Evolutionary conservation across 2,113 vertebrate species (phyloP), one percentile per base, ranked within the genome.

Genomic region (Pseudorhombus dupliciocellatus): DNA sequence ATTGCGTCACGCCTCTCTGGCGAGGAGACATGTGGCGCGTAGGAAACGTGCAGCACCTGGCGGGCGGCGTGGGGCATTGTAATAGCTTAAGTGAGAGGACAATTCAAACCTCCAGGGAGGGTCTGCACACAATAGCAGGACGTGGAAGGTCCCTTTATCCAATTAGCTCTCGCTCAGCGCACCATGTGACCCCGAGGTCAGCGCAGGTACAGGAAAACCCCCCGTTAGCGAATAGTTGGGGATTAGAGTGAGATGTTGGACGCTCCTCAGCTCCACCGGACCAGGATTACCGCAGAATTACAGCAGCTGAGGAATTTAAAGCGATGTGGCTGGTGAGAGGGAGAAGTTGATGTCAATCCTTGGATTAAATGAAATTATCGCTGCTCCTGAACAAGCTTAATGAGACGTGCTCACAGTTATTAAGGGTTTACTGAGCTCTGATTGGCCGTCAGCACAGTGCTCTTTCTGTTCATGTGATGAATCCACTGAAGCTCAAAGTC

Each of bases 81-180:
- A 52, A 66, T 28, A 54, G 56, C 61, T 0, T 21, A 57, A 12
- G 9, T 8, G 56, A 75, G 46, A 73, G 61, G 56, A 68, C 46
- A 52, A 42, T 73, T 67, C 77, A 74, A 54, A 59, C 53, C 53
- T 53, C 18, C 3, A 11, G 4, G 44, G 52, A 42, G 20, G 53
- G 51, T 52, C 50, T 55, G 55, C 68, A 80, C 70, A 79, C 42
- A 62, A 66, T 59, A 12, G 52, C 24, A 21, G 57, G 51, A 56
- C 62, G 54, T n/a, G 4, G 21, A 20, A 56, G 71, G 34, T 61
- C 68, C 66, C 16, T 42, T 73, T 42, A 84, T 75, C 80, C 75
- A 71, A 58, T 79, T 67, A 83, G 59, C 61, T 34, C 30, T 74
- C 50, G 14, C 66, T 66, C 24, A 18, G 48, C 37, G 51, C 66